Conservation (phyloP, 2,888 invertebrate species). For the Luffia ferchaultella region DNA sequence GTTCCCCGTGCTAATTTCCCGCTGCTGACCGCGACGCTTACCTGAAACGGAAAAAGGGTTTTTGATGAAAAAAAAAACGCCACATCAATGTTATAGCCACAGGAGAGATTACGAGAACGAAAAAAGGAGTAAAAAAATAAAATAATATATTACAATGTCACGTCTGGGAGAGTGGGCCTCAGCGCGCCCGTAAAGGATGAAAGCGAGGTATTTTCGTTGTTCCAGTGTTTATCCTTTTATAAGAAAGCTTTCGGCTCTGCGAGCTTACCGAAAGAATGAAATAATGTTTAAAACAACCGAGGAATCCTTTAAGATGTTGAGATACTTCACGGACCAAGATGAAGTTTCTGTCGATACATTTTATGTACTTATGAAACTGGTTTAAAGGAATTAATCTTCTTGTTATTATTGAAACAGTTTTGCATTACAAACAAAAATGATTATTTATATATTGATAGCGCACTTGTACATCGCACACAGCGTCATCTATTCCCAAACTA, state of each 20-base stretch:
- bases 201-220: neutral
- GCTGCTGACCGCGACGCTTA: conserved; percentile 27
- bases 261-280: neutral
- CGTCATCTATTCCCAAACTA: too few relatives aligned
- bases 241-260: neutral
- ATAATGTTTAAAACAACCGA: conserved; percentile 1
- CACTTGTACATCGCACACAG: too few relatives aligned
- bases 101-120: conserved; percentile 18
- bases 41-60: conserved; percentile 41
- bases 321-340: too few relatives aligned
- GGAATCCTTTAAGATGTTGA: too few relatives aligned
- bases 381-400: too few relatives aligned
- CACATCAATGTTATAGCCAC: conserved; percentile 26
- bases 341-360: too few relatives aligned
- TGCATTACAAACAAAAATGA: too few relatives aligned
- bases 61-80: conserved; percentile 25
- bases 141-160: conserved; percentile 30
- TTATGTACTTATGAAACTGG: too few relatives aligned
- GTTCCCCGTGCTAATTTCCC: neutral
- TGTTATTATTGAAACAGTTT: too few relatives aligned
- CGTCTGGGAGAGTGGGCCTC: conserved; percentile 10
- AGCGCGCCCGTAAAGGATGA: neutral
- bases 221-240: neutral
- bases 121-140: neutral
- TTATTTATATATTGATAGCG: too few relatives aligned